Evolutionary conservation across 2,888 invertebrate species (phyloP), one percentile per base, ranked within the genome.

Genomic region (Drosophila anomelani): DNA sequence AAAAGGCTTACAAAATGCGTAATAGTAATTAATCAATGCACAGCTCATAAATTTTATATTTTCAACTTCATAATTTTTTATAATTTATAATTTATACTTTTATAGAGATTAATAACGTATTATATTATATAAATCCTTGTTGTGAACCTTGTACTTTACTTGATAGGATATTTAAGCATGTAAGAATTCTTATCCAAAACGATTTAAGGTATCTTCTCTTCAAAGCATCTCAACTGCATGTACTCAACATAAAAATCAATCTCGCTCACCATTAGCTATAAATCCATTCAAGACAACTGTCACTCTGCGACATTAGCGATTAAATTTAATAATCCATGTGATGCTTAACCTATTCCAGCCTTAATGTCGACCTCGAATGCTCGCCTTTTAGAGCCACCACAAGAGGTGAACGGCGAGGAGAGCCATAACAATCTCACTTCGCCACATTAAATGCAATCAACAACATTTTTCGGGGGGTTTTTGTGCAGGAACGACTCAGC

Each of bases 401-500:
- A 15, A 29, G 41, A 15, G 32, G 56, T 13, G 38, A 39, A 15
- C 17, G 39, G 13, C 29, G 26, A 15, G 53, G 49, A 61, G 46
- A 8, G 57, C 32, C 64, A 83, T 86, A 84, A 87, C 85, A 78
- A 76, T 87, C 70, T 73, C 56, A 71, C 81, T 63, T 74, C 84
- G 84, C 41, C 53, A 56, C 53, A 63, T 63, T 61, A 43, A 59
- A 47, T 79, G 71, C 57, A 55, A 72, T 71, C 68, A 70, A 62
- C 47, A 47, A 58, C 61, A 62, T 41, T 68, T 86, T 57, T 10
- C 10, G 29, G 9, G 23, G 23, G n/a, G 49, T 41, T 43, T 66
- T 67, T 70, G 78, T 75, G 80, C 64, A 47, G 73, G 29, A 63
- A 58, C 38, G 56, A 84, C 47, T 44, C 85, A 89, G 69, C 89